These are phyloP conservation scores for Microtus obscurus DNA, from an alignment of 2,797 vertebrate genomes.

Conservation along the genomic window DNA sequence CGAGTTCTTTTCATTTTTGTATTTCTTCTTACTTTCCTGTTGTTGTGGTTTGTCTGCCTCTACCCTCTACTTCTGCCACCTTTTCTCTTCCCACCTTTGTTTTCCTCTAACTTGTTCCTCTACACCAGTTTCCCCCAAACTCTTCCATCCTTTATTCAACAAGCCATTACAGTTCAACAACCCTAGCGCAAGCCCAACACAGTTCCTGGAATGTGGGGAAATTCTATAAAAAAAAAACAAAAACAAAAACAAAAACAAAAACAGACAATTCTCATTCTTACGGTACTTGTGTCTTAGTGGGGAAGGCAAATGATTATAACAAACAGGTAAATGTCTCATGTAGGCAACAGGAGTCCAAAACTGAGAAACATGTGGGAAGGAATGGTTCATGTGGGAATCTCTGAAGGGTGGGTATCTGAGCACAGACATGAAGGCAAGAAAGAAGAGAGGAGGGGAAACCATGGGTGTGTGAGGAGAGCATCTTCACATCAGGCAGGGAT, in stretches of 20 bases:
- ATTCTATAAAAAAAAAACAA: not conserved
- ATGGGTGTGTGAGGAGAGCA: not conserved
- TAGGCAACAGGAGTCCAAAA: not conserved
- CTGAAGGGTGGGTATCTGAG: no score
- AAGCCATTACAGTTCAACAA: rapidly evolving
- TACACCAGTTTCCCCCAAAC: not conserved
- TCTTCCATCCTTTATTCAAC: not conserved
- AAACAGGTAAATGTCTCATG: not conserved
- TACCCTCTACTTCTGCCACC: not conserved
- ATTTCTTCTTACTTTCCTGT: not conserved
- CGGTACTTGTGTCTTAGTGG: not conserved
- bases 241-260: no score
- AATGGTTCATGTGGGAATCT: not conserved
- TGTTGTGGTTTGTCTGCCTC: no score
- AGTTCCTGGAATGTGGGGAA: not conserved
- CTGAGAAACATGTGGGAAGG: not conserved
- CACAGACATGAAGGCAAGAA: rapidly evolving
- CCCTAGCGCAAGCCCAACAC: rapidly evolving
- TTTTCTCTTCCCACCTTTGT: not conserved
- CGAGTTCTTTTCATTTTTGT: not conserved
- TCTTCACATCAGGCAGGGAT: not conserved
- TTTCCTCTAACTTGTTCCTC: not conserved
- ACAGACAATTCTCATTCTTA: not conserved
- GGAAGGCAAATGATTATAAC: not conserved
- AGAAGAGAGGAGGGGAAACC: not conserved